Conservation (phyloP, 2,113 vertebrate genomes). For the Myodes glareolus region DNA sequence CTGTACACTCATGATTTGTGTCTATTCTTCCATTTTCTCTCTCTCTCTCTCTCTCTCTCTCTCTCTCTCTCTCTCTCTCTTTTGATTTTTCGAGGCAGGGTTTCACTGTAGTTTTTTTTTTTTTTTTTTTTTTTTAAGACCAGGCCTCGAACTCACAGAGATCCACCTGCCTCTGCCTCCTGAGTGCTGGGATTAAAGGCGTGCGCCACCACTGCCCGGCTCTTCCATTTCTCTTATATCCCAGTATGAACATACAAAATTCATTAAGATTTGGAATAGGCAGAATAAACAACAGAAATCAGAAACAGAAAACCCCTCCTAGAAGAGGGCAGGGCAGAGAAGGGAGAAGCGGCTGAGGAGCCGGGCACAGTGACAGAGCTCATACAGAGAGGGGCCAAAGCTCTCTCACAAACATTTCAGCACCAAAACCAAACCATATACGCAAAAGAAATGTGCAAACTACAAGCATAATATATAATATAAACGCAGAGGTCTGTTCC, state of each 20-base stretch:
- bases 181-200: no score
- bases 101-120: no score
- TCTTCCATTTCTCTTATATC: slow-evolving; percentile 20
- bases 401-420: not conserved
- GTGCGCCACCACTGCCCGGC: no score
- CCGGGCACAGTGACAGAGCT: not conserved
- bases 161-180: no score
- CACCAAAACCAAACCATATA: not conserved
- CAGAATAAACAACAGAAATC: slow-evolving; percentile 35
- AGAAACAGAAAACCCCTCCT: not conserved
- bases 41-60: no score
- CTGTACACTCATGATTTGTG: not conserved
- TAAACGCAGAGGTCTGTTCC: slow-evolving; percentile 29
- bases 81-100: no score
- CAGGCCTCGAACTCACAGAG: no score
- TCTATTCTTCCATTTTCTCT: slow-evolving; percentile 31
- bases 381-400: not conserved
- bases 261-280: not conserved
- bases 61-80: no score
- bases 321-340: not conserved
- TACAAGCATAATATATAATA: not conserved
- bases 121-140: no score
- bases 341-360: not conserved
- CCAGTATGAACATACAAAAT: slow-evolving; percentile 30
- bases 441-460: slow-evolving; percentile 22